Evolutionary conservation across 2,113 vertebrate genomes (phyloP).

Genomic region (Ochotona curzoniae): DNA sequence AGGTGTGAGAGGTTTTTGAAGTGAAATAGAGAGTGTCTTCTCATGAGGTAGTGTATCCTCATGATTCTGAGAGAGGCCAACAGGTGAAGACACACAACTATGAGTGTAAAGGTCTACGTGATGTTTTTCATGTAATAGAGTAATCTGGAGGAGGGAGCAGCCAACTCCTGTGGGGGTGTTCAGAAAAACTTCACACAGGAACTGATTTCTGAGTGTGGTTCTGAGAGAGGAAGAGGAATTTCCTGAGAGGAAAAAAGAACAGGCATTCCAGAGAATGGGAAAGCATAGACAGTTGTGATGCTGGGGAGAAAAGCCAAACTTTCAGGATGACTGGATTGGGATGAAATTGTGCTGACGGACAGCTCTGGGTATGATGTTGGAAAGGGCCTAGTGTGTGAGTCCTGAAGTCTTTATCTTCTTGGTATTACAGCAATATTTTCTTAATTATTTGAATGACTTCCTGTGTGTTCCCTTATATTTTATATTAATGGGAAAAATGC

Average conservation of each 20-base stretch:
- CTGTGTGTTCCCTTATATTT: background rate
- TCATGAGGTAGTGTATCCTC: background rate
- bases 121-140: background rate
- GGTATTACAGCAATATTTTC: background rate
- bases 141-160: background rate
- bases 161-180: background rate
- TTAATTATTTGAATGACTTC: conserved; percentile 2
- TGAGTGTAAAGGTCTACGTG: background rate
- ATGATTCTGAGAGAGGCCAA: background rate
- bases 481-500: background rate
- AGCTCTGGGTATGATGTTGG: background rate
- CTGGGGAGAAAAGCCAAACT: background rate
- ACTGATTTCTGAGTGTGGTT: conserved; percentile 4
- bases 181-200: background rate
- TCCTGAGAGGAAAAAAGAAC: background rate
- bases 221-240: conserved; percentile 44
- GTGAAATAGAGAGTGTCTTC: background rate
- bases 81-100: background rate
- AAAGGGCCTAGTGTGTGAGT: background rate
- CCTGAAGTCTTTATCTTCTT: background rate
- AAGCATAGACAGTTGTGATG: background rate
- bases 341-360: background rate
- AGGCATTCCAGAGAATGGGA: background rate
- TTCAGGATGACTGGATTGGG: background rate
- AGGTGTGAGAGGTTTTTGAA: background rate